phyloP scores from a whole-genome alignment of 2,113 vertebrate genomes.

The Notothenia coriiceps region DNA sequence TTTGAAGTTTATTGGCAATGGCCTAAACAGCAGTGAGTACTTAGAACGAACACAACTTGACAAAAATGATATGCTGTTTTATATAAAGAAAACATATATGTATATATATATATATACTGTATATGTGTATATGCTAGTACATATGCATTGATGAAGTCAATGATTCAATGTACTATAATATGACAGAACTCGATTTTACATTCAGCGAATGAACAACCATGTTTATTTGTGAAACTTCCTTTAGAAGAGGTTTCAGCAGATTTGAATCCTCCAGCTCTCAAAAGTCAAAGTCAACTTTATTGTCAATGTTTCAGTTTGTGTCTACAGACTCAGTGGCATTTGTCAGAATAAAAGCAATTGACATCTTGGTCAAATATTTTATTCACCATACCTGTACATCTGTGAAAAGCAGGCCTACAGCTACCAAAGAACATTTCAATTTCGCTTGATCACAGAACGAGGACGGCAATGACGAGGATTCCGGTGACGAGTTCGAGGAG shows the following conservation, averaged over 20 bases:
- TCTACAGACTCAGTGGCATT: too few species aligned
- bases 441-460: conserved; percentile 86
- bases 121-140: neutral
- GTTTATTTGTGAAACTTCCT: neutral
- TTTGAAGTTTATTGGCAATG: conserved; percentile 16
- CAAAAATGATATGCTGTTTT: neutral
- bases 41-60: conserved; percentile 14
- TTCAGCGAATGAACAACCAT: neutral
- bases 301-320: too few species aligned
- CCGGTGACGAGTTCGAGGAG: conserved; percentile 96
- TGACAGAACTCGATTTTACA: neutral
- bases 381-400: neutral
- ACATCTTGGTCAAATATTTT: too few species aligned
- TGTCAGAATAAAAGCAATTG: too few species aligned
- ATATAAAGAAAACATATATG: neutral
- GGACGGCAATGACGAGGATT: conserved; percentile 92
- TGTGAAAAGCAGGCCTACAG: conserved; percentile 8
- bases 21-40: conserved; percentile 19
- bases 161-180: neutral
- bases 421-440: neutral
- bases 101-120: neutral
- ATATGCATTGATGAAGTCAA: neutral
- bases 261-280: conserved; percentile 1
- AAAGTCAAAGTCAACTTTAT: neutral
- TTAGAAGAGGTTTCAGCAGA: neutral